Base-by-base conservation (phyloP, 2,113 vertebrate species). In the Podilymbus podiceps region DNA sequence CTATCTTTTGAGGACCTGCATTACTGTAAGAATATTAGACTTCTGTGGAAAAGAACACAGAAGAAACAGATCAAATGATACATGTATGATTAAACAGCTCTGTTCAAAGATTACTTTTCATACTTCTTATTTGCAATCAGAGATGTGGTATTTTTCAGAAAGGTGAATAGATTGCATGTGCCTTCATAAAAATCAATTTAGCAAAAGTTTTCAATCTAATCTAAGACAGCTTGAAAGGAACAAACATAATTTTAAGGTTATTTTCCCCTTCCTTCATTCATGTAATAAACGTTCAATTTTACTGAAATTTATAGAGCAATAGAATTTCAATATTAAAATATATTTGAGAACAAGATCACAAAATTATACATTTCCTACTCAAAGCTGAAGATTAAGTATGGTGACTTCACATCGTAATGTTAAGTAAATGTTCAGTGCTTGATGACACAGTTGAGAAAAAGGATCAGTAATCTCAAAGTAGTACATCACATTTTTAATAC, bases 1-100 rank as follows among this genome's bases (percentile, higher is more conserved):
- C 98, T 98, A 83, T 98, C 89, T 97, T 97, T 94, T 96, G 82
- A 90, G 59, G 76, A 93, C 75, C 44, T 87, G 9, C 49, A 79
- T 94, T 89, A 71, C 83, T 85, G 52, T 90, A 59, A 93, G 56
- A 90, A 53, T 90, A 83, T 75, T 83, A 35, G 46, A 52, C 38
- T 94, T 97, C 85, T 84, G 27, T 89, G 28, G 66, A 49, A 75
- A 77, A 93, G 92, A 91, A 84, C 50, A 85, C 14, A 94, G 30
- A 75, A 76, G 17, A 58, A 80, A 87, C 24, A 73, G 9, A 73
- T 86, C 52, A 78, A 85, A 53, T 82, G 30, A 46, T 77, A 72
- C 24, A 11, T 35, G 7, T 55, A 63, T 52, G 74, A 66, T 68
- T 93, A 47, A 81, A 44, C 60, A 60, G 68, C 77, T 83, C 53